Conservation (phyloP, 2,888 invertebrate species). For the Drosophila prolongata region DNA sequence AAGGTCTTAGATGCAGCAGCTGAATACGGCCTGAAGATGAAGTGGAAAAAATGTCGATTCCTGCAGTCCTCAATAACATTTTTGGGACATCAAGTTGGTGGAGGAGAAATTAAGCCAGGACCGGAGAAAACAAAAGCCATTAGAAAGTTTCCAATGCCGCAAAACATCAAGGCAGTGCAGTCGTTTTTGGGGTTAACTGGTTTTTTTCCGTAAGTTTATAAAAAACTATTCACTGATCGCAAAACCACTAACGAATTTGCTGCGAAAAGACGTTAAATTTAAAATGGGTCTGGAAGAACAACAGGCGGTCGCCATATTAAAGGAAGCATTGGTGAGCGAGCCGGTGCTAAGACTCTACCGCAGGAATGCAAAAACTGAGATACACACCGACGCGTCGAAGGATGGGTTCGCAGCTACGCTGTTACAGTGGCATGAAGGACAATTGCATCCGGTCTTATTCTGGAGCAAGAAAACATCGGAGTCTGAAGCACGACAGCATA, state of each 20-base stretch:
- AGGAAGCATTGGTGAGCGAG: background rate
- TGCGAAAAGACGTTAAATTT: conserved; percentile 1
- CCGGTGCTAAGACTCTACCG: conserved; percentile 2
- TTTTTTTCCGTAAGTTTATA: too few species aligned
- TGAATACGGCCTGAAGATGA: background rate
- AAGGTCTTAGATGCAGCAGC: background rate
- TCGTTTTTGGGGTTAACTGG: background rate
- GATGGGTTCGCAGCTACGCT: conserved; percentile 1
- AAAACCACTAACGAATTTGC: background rate
- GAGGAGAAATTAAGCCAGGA: background rate
- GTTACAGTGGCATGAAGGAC: conserved; percentile 1
- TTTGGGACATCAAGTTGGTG: background rate
- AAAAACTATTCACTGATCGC: too few species aligned
- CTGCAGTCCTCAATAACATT: conserved; percentile 1
- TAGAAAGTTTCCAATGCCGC: background rate
- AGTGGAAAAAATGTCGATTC: background rate
- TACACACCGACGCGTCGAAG: background rate
- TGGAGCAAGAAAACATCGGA: background rate
- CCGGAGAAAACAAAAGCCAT: background rate
- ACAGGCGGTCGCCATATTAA: background rate
- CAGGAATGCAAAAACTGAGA: background rate
- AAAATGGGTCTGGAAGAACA: background rate
- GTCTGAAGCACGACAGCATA: conserved; percentile 1
- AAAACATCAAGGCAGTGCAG: background rate
- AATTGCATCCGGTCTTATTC: background rate